These are phyloP conservation scores for Dryoscopus gambensis DNA, from an alignment of 2,113 vertebrate species.

Conservation along the genomic window DNA sequence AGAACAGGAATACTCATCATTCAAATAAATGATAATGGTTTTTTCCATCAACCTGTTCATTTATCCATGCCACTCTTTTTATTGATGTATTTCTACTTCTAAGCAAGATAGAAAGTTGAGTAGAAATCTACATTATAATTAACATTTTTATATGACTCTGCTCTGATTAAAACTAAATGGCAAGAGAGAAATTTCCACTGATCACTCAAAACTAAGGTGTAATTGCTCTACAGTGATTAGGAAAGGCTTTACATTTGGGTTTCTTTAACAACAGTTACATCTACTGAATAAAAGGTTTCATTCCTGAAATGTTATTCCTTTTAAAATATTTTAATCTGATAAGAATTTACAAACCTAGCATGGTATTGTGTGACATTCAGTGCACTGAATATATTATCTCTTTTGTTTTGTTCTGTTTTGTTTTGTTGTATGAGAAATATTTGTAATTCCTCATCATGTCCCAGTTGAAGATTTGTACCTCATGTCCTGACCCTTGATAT, in stretches of 20 bases:
- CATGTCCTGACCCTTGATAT: neutral
- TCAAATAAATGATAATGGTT: conserved; percentile 14
- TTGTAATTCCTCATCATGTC: neutral
- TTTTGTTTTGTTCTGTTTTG: neutral
- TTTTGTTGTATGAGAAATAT: neutral
- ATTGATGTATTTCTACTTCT: conserved; percentile 22
- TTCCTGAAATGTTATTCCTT: neutral
- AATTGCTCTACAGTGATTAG: conserved; percentile 1
- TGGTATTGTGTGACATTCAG: neutral
- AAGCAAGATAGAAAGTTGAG: neutral
- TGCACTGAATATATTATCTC: neutral
- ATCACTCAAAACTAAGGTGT: conserved; percentile 8
- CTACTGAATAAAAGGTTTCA: neutral
- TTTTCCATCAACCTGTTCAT: conserved; percentile 22
- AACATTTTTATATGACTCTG: neutral
- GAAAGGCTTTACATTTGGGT: neutral
- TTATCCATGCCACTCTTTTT: conserved; percentile 29
- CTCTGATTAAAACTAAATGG: conserved; percentile 42
- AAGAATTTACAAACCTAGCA: neutral
- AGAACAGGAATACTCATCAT: conserved; percentile 5
- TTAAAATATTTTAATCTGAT: neutral
- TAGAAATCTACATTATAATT: conserved; percentile 32
- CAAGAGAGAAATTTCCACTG: conserved; percentile 29
- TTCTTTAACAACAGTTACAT: neutral
- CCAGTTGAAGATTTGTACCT: neutral